Conservation (phyloP, 2,888 invertebrate species). For the Tribolium freemani region DNA sequence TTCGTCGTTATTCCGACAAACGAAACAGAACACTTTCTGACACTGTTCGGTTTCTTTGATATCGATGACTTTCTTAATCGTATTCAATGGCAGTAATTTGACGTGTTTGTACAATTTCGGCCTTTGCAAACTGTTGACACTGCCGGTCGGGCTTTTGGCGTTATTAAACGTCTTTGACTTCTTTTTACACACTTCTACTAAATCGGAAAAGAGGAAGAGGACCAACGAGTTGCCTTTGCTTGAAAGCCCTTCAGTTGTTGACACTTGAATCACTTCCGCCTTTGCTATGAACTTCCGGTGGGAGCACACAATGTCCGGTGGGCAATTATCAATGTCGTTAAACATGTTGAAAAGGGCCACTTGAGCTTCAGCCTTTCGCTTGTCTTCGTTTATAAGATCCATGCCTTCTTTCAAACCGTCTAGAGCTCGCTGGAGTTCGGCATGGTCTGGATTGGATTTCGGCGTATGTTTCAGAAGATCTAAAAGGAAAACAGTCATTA, state of each 20-base stretch:
- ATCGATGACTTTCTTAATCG: conserved; percentile 92
- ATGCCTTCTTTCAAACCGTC: conserved; percentile 93
- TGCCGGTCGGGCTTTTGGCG: conserved; percentile 75
- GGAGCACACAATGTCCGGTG: conserved; percentile 94
- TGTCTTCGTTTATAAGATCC: conserved; percentile 98
- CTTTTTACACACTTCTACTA: conserved; percentile 92
- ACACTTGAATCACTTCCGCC: conserved; percentile 90
- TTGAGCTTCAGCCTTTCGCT: conserved; percentile 95
- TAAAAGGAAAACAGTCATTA: conserved; percentile 62
- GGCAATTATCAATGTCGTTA: conserved; percentile 98
- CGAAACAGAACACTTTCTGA: conserved; percentile 90
- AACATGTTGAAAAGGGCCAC: conserved; percentile 97
- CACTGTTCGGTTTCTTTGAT: conserved; percentile 89
- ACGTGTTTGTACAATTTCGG: conserved; percentile 93
- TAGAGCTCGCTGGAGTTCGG: conserved; percentile 86
- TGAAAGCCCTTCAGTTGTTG: conserved; percentile 79
- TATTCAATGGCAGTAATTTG: conserved; percentile 88
- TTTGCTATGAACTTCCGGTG: conserved; percentile 90
- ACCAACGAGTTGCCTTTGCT: conserved; percentile 87
- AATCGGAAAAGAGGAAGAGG: conserved; percentile 94
- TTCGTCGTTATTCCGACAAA: conserved; percentile 88
- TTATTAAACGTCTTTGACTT: conserved; percentile 83
- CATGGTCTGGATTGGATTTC: conserved; percentile 89
- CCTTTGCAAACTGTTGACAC: conserved; percentile 70
- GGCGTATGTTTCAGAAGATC: conserved; percentile 95